These are phyloP conservation scores for Lumbricus terrestris DNA, from an alignment of 2,888 invertebrate genomes.

Conservation along the genomic window DNA sequence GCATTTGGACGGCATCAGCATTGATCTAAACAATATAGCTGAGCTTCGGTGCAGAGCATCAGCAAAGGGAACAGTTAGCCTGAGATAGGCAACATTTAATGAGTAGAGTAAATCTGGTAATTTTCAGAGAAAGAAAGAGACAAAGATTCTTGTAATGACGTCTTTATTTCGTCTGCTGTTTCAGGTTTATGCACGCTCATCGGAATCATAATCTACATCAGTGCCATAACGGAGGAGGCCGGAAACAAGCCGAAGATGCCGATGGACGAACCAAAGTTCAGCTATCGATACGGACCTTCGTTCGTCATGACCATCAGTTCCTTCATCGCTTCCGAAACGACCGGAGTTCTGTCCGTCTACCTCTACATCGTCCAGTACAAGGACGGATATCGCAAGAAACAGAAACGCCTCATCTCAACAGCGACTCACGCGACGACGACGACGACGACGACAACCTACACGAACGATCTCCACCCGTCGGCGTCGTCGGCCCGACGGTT, in stretches of 20 bases:
- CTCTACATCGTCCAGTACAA: slow-evolving; percentile 57
- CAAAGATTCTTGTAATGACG: background rate
- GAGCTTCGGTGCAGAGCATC: no score
- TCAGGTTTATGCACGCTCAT: slow-evolving; percentile 57
- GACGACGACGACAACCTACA: no score
- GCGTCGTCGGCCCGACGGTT: background rate
- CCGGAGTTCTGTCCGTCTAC: slow-evolving; percentile 58
- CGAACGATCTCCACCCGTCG: background rate
- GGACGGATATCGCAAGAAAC: slow-evolving; percentile 54
- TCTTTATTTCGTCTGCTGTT: background rate
- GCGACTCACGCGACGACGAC: background rate
- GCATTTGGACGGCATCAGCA: no score
- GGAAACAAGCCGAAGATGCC: slow-evolving; percentile 52
- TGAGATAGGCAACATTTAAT: no score
- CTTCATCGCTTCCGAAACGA: slow-evolving; percentile 57
- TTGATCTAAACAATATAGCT: no score
- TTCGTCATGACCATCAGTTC: slow-evolving; percentile 59
- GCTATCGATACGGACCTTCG: slow-evolving; percentile 56
- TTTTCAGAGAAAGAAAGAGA: no score
- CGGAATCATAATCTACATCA: slow-evolving; percentile 58
- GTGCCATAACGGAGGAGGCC: slow-evolving; percentile 58
- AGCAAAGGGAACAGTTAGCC: no score
- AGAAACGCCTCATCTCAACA: slow-evolving; percentile 38
- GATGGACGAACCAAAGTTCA: slow-evolving; percentile 53
- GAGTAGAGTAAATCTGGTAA: no score